phyloP scores from a whole-genome alignment of 2,797 vertebrate species.

The Vespertilio murinus region DNA sequence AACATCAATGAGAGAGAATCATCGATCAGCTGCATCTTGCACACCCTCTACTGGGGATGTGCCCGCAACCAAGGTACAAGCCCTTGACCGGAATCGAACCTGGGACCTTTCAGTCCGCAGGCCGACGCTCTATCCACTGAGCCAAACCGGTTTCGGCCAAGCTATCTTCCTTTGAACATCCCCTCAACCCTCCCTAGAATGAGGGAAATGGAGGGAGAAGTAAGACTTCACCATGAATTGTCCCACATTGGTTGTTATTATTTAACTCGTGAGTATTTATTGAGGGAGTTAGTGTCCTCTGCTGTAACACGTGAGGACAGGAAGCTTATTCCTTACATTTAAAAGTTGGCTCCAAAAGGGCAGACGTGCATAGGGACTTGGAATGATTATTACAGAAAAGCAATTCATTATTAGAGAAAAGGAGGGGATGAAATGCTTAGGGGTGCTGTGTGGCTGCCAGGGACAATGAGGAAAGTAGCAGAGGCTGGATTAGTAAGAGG shows the following conservation, averaged over 20 bases:
- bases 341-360: not conserved
- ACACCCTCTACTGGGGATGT: no score
- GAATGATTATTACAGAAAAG: not conserved
- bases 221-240: not conserved
- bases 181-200: not conserved
- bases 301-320: accelerated
- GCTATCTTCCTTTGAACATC: not conserved
- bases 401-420: not conserved
- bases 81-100: no score
- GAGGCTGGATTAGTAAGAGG: not conserved
- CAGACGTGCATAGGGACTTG: not conserved
- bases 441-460: not conserved
- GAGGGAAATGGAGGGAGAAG: not conserved
- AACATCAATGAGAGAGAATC: no score
- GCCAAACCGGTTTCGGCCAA: no score
- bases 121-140: no score
- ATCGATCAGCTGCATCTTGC: no score
- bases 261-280: not conserved
- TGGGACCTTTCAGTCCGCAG: no score
- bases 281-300: not conserved
- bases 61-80: no score
- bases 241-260: not conserved
- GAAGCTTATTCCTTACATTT: not conserved
- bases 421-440: not conserved
- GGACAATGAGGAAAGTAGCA: not conserved